These are phyloP conservation scores for Leucoraja ocellata DNA, from an alignment of 2,797 vertebrate species.

Conservation along the genomic window DNA sequence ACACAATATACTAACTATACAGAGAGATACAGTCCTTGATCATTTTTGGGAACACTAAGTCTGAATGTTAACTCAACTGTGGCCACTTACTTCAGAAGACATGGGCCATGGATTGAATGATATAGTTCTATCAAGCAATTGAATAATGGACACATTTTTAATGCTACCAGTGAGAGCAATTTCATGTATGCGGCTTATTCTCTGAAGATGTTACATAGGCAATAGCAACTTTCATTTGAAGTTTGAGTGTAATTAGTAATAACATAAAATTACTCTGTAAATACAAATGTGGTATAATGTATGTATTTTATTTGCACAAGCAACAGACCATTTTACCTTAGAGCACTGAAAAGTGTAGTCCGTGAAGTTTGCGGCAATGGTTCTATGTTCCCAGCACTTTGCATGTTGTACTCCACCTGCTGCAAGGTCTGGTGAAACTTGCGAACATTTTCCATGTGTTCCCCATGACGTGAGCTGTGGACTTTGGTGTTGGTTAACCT, in stretches of 20 bases:
- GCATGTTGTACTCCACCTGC: conserved; percentile 52
- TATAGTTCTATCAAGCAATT: neutral
- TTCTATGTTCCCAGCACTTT: conserved; percentile 42
- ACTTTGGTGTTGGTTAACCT: neutral
- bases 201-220: neutral
- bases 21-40: neutral
- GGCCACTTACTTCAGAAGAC: no score
- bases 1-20: no score
- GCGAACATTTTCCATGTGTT: conserved; percentile 77
- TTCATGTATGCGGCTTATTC: neutral
- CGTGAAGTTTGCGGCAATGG: conserved; percentile 51
- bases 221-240: neutral
- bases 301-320: no score
- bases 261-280: neutral
- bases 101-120: neutral
- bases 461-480: conserved; percentile 57
- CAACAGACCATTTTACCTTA: conserved; percentile 63
- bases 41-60: neutral
- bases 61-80: neutral
- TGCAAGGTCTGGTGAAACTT: conserved; percentile 75
- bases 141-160: neutral
- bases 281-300: neutral
- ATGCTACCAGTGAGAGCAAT: neutral
- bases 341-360: conserved; percentile 65
- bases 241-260: neutral